These are phyloP conservation scores for Halichondria panicea DNA, from an alignment of 37 sponge, comb jelly and placozoan genomes.

Conservation along the genomic window DNA sequence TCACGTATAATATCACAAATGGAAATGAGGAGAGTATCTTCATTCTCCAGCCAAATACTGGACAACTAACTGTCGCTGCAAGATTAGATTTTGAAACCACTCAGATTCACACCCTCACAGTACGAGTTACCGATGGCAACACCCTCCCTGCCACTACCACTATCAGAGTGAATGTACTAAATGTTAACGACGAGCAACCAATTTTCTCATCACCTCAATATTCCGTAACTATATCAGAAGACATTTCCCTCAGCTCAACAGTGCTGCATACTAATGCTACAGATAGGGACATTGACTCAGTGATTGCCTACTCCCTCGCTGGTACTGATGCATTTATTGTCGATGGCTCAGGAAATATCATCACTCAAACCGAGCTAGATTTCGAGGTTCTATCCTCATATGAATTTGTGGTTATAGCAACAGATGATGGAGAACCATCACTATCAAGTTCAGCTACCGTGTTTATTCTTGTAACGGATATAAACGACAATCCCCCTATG, in stretches of 20 bases:
- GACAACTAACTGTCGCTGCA: background rate
- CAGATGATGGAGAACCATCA: constrained; percentile 58
- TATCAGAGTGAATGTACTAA: constrained; percentile 41
- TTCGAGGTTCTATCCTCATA: constrained; percentile 24
- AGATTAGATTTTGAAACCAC: constrained; percentile 45
- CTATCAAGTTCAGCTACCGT: constrained; percentile 34
- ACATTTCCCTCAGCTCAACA: background rate
- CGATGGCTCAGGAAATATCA: constrained; percentile 30
- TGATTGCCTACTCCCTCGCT: constrained; percentile 36
- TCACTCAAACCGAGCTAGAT: constrained; percentile 17
- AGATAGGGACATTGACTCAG: constrained; percentile 31
- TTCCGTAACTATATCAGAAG: constrained; percentile 29
- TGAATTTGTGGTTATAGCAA: constrained; percentile 42
- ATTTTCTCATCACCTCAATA: constrained; percentile 20
- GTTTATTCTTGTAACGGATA: constrained; percentile 37
- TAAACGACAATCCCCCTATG: constrained; percentile 72
- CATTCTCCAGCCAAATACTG: constrained; percentile 28
- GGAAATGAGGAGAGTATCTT: constrained; percentile 10
- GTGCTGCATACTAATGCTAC: constrained; percentile 30
- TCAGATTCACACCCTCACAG: constrained; percentile 7
- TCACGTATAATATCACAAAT: constrained; percentile 19
- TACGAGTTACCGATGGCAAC: constrained; percentile 48
- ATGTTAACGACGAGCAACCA: constrained; percentile 83
- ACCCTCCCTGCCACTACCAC: constrained; percentile 30
- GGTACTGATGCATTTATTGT: background rate